Evolutionary conservation across 2,888 invertebrate species (phyloP).

Genomic region (Steinernema carpocapsae): DNA sequence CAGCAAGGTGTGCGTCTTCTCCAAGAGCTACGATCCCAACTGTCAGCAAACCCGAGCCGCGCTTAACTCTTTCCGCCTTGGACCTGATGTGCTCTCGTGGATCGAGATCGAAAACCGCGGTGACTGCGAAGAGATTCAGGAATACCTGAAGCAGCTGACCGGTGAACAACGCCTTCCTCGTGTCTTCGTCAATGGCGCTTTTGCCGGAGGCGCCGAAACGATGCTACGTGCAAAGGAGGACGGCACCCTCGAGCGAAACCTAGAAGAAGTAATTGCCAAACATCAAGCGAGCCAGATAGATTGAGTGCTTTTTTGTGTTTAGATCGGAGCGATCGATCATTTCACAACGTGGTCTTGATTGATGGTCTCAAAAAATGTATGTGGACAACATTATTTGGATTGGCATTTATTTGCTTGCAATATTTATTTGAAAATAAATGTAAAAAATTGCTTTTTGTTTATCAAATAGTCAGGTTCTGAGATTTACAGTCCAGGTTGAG

Average conservation of each 20-base stretch:
- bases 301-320: conserved; percentile 4
- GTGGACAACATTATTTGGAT: too few species aligned
- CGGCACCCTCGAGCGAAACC: conserved; percentile 57
- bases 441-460: too few species aligned
- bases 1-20: conserved; percentile 31
- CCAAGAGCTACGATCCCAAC: conserved; percentile 22
- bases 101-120: conserved; percentile 82
- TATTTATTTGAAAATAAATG: too few species aligned
- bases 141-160: conserved; percentile 74
- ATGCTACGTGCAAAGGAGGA: conserved; percentile 73
- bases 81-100: conserved; percentile 70
- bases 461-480: too few species aligned
- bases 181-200: conserved; percentile 88
- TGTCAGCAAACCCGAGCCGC: conserved; percentile 14
- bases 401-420: too few species aligned
- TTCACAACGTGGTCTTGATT: conserved; percentile 30
- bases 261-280: conserved; percentile 46
- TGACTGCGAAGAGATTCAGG: conserved; percentile 81
- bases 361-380: background rate
- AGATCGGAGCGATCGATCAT: conserved; percentile 35
- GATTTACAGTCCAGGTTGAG: too few species aligned
- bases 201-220: conserved; percentile 86
- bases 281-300: conserved; percentile 12
- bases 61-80: conserved; percentile 38
- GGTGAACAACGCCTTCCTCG: conserved; percentile 80